These are phyloP conservation scores for Spilarctia lutea DNA, from an alignment of 2,888 invertebrate species.

Conservation along the genomic window DNA sequence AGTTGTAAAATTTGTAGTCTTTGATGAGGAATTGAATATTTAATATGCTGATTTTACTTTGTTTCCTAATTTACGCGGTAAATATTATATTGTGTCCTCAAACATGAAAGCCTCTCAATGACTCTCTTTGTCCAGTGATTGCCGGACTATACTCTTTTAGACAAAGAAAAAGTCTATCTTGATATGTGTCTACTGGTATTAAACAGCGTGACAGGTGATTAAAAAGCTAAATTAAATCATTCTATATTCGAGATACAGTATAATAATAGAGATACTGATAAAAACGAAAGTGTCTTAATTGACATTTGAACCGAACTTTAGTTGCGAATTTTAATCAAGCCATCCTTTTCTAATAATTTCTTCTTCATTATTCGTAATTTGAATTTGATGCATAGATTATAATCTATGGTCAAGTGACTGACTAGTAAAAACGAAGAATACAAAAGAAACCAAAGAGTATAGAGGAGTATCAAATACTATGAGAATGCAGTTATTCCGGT, in stretches of 20 bases:
- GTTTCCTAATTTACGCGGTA: no score
- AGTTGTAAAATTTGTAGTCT: no score
- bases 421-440: not conserved
- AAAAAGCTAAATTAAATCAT: not conserved
- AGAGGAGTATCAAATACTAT: not conserved
- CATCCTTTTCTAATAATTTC: not conserved
- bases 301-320: not conserved
- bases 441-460: not conserved
- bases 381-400: no score
- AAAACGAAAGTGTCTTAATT: not conserved
- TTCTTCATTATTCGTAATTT: not conserved
- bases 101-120: not conserved
- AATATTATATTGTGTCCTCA: no score
- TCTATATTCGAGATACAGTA: no score
- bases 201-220: not conserved
- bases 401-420: not conserved
- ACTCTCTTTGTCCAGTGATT: not conserved
- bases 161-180: not conserved
- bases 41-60: no score
- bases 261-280: not conserved
- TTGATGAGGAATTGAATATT: no score
- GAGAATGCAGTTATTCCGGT: not conserved
- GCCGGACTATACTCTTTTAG: not conserved
- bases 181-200: not conserved
- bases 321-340: not conserved